Evolutionary conservation across 2,113 vertebrate species (phyloP).

Genomic region (Tor tambroides): DNA sequence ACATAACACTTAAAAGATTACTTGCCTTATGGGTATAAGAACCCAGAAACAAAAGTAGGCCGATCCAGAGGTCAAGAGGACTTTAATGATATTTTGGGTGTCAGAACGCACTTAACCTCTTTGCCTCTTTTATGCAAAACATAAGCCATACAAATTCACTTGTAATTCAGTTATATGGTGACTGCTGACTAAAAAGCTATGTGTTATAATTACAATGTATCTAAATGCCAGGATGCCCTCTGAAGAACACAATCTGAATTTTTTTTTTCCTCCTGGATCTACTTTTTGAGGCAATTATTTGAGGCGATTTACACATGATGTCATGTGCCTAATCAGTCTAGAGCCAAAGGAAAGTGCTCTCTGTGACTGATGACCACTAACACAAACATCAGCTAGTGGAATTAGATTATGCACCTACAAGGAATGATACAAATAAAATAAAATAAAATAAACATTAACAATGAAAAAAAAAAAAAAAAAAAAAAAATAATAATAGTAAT

Average conservation of each 20-base stretch:
- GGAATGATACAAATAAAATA: too few species aligned
- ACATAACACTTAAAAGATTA: background rate
- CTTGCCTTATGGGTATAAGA: background rate
- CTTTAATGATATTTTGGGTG: background rate
- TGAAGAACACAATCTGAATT: background rate
- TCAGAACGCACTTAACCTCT: background rate
- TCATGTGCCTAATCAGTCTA: background rate
- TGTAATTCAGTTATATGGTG: background rate
- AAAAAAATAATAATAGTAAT: background rate
- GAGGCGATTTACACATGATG: background rate
- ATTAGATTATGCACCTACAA: background rate
- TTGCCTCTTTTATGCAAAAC: background rate
- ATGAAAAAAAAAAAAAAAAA: background rate
- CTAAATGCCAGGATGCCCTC: background rate
- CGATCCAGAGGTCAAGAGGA: background rate
- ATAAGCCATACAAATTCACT: background rate
- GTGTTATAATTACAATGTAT: background rate
- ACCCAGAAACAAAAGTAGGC: background rate
- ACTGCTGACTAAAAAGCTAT: background rate
- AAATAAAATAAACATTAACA: too few species aligned
- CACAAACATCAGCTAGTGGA: background rate
- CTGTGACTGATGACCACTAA: background rate
- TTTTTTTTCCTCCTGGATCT: background rate
- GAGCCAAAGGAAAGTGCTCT: background rate
- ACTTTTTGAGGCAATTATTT: background rate